Evolutionary conservation across 2,888 invertebrate genomes (phyloP), one percentile per base, ranked within the genome.

Genomic region (Leptinotarsa juncta): DNA sequence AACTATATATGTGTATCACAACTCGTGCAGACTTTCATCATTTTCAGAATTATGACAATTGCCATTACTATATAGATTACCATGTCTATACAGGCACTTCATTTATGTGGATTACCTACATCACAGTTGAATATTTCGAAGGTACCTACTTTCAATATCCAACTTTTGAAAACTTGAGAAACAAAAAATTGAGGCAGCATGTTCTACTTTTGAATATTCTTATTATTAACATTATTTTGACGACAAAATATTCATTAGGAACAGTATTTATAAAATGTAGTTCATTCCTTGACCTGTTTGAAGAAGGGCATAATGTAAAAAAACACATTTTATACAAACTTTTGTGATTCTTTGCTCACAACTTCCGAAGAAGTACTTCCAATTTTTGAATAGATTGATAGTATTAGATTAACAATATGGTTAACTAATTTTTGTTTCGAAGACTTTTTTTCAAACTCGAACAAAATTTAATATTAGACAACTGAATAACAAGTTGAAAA

Each of bases 361-460:
- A 77, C 75, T 75, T 78, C 74, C 78, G 72, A 72, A 73, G 15
- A 72, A 70, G 60, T 75, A 73, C 75, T 77, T 77, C 77, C 73
- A 77, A 57, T 73, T 71, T 71, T 72, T 68, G 66, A 70, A 67
- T 73, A 75, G 62, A 48, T 26, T 49, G 12, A 53, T 65, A 68
- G 48, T 55, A 16, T 62, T 62, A 32, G 42, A n/a, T 62, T 32
- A 20, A n/a, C 4, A 20, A 51, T 67, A 67, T 48, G 20, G 49
- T 49, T 66, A 50, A 66, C 18, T 62, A 10, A 42, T 42, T 42
- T 42, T 42, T 42, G 32, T 42, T 42, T 42, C 3, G 42, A 10
- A 10, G 42, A 42, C 42, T 42, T 42, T 70, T 2, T 55, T 69
- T 69, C 66, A n/a, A 18, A 48, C 42, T 65, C 18, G n/a, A 50